A percentile compares a stretch with the other conserved stretches of the same genome.
These are phyloP conservation scores for Drosophila jambulina DNA, from an alignment of 1,140 invertebrate genomes.

Conservation along the genomic window DNA sequence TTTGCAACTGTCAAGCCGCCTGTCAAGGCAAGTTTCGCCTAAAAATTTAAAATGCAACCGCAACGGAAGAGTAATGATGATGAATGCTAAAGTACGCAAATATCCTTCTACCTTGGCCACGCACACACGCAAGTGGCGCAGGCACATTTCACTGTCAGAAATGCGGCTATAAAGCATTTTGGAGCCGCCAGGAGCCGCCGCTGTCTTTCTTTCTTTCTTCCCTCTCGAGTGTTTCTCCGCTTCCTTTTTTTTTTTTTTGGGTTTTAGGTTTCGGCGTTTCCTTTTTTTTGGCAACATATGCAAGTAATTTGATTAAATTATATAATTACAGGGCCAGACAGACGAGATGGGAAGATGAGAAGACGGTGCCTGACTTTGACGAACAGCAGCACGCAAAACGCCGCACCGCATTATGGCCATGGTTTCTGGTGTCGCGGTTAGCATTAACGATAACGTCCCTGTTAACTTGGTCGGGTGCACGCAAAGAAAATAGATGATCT, in stretches of 20 bases:
- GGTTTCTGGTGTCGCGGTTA: constrained; percentile 37
- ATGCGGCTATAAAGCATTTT: constrained; percentile 67
- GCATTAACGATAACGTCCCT: constrained; percentile 22
- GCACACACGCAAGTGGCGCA: constrained; percentile 51
- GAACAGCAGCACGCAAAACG: constrained; percentile 63
- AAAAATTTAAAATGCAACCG: constrained; percentile 64
- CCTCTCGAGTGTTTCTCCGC: constrained; percentile 33
- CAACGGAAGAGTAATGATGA: constrained; percentile 78
- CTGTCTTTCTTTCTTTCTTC: constrained; percentile 34
- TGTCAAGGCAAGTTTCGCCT: constrained; percentile 69
- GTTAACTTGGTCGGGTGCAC: constrained; percentile 21
- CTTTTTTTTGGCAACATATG: constrained; percentile 77
- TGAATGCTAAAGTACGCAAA: constrained; percentile 82
- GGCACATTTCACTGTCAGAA: constrained; percentile 79
- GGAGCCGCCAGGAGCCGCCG: constrained; percentile 41
- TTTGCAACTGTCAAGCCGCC: constrained; percentile 75
- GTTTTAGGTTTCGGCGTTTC: constrained; percentile 34
- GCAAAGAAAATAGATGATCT: not conserved
- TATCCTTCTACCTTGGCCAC: constrained; percentile 67
- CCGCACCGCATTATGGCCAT: constrained; percentile 49
- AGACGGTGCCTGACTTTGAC: constrained; percentile 64
- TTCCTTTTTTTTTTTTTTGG: constrained; percentile 8
- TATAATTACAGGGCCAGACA: constrained; percentile 75
- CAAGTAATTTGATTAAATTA: constrained; percentile 84
- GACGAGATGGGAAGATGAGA: constrained; percentile 43